Evolutionary conservation across 64 coral and sea anemone genomes (phyloP).

Genomic region (Catalaphyllia jardinei): DNA sequence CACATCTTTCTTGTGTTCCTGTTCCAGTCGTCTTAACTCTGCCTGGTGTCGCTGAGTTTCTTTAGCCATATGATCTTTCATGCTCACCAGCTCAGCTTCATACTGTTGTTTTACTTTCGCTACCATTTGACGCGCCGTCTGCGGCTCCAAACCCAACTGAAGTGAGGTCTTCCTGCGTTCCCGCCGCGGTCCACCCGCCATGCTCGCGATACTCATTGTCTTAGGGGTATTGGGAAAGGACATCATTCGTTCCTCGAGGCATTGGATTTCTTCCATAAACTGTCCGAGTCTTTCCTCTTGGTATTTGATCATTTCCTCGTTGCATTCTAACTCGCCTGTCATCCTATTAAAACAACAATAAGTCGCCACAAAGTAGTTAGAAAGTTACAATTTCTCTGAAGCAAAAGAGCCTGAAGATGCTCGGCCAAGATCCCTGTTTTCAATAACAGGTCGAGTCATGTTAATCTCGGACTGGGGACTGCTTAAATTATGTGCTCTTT

Average conservation of each 20-base stretch:
- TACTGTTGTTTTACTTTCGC: conserved; percentile 90
- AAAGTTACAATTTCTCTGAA: too few relatives aligned
- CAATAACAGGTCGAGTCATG: too few relatives aligned
- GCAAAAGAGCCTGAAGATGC: too few relatives aligned
- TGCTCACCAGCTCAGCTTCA: conserved; percentile 84
- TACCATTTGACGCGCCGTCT: conserved; percentile 89
- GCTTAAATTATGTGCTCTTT: too few relatives aligned
- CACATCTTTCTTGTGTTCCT: conserved; percentile 86
- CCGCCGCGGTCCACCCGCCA: conserved; percentile 37
- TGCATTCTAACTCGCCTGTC: conserved; percentile 76
- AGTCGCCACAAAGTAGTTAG: too few relatives aligned
- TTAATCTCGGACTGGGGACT: too few relatives aligned
- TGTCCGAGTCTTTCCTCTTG: conserved; percentile 89
- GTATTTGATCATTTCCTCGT: conserved; percentile 97
- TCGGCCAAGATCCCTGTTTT: too few relatives aligned
- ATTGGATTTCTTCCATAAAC: conserved; percentile 79
- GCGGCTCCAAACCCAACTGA: conserved; percentile 57
- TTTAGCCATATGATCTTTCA: conserved; percentile 71
- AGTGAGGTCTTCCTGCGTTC: conserved; percentile 50
- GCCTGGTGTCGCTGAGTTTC: conserved; percentile 88
- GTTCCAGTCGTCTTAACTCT: conserved; percentile 74
- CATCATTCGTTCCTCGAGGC: conserved; percentile 66
- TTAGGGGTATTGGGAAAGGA: conserved; percentile 59
- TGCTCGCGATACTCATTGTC: conserved; percentile 68
- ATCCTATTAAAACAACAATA: conserved; percentile 22